Evolutionary conservation across 2,888 invertebrate genomes (phyloP).

Genomic region (Horisme vitalbata): DNA sequence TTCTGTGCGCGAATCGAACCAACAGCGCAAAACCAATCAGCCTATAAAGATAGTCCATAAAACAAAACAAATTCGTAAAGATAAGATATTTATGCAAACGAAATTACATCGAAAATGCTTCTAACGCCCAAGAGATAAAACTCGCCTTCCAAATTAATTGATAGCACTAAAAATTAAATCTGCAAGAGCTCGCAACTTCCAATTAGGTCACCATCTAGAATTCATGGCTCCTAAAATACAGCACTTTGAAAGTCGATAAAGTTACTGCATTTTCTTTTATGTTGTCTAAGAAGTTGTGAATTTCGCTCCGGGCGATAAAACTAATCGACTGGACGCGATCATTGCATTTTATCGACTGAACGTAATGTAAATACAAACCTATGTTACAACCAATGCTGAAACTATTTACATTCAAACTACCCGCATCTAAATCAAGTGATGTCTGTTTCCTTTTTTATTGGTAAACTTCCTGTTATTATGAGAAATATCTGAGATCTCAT

Average conservation of each 20-base stretch:
- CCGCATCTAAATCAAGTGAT: too few relatives aligned
- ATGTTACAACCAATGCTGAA: not conserved
- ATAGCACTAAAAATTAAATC: conserved; percentile 15
- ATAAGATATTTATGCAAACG: too few relatives aligned
- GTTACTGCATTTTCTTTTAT: conserved; percentile 1
- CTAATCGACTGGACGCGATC: conserved; percentile 7
- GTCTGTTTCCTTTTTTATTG: too few relatives aligned
- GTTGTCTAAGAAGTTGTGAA: not conserved
- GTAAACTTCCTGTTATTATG: too few relatives aligned
- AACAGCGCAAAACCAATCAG: too few relatives aligned
- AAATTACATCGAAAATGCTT: not conserved
- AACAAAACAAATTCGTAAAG: too few relatives aligned
- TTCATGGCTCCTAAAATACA: conserved; percentile 15
- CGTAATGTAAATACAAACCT: conserved; percentile 5
- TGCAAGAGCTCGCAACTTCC: conserved; percentile 11
- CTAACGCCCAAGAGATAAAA: not conserved
- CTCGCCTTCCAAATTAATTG: conserved; percentile 1
- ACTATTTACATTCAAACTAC: too few relatives aligned
- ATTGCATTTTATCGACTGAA: conserved; percentile 9
- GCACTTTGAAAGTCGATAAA: conserved; percentile 11
- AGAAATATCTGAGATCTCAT: too few relatives aligned
- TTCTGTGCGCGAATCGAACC: too few relatives aligned
- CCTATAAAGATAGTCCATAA: too few relatives aligned
- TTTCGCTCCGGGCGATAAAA: conserved; percentile 10
- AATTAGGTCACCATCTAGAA: conserved; percentile 17